phyloP scores from a whole-genome alignment of 2,113 vertebrate species.

The Caranx ignobilis region DNA sequence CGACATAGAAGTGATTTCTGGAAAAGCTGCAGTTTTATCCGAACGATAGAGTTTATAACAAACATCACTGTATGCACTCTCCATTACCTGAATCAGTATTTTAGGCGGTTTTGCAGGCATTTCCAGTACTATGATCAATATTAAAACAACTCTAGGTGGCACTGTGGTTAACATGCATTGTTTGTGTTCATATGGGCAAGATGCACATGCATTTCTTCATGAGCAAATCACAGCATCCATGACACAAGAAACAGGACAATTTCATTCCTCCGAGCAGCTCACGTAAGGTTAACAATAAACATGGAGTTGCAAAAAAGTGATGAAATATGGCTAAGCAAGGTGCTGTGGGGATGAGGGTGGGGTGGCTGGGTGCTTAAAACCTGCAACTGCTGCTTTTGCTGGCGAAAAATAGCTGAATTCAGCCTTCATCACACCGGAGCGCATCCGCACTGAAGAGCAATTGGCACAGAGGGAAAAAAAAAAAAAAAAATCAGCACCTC shows the following conservation, averaged over 20 bases:
- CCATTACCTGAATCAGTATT: no score
- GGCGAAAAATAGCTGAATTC: slow-evolving; percentile 27
- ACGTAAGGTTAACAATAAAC: background rate
- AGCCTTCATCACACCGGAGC: background rate
- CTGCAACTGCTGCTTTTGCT: slow-evolving; percentile 19
- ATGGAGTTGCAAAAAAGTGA: slow-evolving; percentile 11
- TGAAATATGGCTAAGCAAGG: slow-evolving; percentile 7
- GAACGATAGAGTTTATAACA: no score
- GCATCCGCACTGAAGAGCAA: background rate
- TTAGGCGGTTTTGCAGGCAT: no score
- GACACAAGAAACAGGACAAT: background rate
- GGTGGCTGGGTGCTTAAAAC: slow-evolving; percentile 9
- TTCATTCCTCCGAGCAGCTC: background rate
- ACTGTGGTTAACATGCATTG: slow-evolving; percentile 21
- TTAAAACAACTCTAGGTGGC: no score
- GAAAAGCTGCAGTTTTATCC: no score
- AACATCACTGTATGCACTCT: no score
- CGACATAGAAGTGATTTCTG: no score
- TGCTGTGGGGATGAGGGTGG: slow-evolving; percentile 17
- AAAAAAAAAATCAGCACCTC: background rate
- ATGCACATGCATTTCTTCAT: background rate
- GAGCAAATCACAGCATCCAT: slow-evolving; percentile 6
- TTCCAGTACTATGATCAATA: no score
- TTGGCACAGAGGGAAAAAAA: background rate
- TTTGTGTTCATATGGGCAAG: slow-evolving; percentile 5